phyloP scores from a whole-genome alignment of 2,888 invertebrate genomes.

The Scaptomyza tumidula region DNA sequence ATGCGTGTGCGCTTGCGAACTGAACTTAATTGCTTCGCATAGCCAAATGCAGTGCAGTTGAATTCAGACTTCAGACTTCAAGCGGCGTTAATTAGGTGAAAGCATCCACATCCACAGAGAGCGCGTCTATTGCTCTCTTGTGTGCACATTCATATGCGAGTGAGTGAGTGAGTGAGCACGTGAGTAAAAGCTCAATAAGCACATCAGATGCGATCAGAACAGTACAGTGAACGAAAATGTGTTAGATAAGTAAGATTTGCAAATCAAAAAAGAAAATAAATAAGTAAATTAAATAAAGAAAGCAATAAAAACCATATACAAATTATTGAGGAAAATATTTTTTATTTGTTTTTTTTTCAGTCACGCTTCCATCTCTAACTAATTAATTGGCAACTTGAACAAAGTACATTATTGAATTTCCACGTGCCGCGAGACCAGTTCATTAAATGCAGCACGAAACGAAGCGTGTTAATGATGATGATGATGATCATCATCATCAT shows the following conservation, averaged over 20 bases:
- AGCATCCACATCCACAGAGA: slow-evolving; percentile 55
- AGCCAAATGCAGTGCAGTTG: slow-evolving; percentile 68
- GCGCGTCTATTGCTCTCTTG: slow-evolving; percentile 28
- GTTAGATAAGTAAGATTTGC: no score
- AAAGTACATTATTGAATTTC: slow-evolving; percentile 20
- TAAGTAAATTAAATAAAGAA: no score
- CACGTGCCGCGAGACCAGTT: slow-evolving; percentile 34
- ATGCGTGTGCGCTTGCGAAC: slow-evolving; percentile 18
- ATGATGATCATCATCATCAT: slow-evolving; percentile 41
- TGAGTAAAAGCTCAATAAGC: slow-evolving; percentile 14
- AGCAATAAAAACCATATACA: no score
- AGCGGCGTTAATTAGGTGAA: slow-evolving; percentile 73
- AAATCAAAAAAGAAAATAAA: not conserved
- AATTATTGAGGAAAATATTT: no score
- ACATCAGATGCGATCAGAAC: slow-evolving; percentile 1
- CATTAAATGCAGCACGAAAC: slow-evolving; percentile 32
- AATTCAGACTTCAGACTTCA: slow-evolving; percentile 17
- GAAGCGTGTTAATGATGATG: slow-evolving; percentile 46
- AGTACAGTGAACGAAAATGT: not conserved
- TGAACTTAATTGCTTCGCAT: slow-evolving; percentile 64
- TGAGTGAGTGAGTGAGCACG: slow-evolving; percentile 14
- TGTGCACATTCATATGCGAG: not conserved
- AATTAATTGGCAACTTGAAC: slow-evolving; percentile 11
- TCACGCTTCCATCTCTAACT: not conserved
- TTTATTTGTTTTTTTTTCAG: not conserved